Evolutionary conservation across 2,888 invertebrate genomes (phyloP), one percentile per base, ranked within the genome.

Genomic region (Idaea aversata): DNA sequence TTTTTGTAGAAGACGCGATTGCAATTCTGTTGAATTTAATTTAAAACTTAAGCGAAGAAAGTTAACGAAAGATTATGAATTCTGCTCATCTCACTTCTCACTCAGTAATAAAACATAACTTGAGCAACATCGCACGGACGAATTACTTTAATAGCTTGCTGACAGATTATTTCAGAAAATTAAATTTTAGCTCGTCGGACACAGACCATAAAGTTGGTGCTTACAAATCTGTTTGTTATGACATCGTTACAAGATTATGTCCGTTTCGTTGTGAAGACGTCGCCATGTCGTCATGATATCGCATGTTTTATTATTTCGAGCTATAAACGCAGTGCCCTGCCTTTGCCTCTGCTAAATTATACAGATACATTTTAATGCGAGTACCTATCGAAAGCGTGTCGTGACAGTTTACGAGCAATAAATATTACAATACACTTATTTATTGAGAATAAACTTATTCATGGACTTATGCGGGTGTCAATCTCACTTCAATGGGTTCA

Each of bases 181-280:
- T 93, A 91, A 93, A 92, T 92, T 92, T 92, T 84, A 90, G 91
- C 90, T 90, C 90, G 86, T 93, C 86, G 91, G 91, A 91, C 92
- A 91, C 92, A 90, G 90, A 83, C 83, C 91, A 91, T 93, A 93
- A 93, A 93, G 88, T 90, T 86, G 86, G 81, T 92, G 92, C 92
- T 93, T 92, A 92, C 92, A 92, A 93, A 93, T 92, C 92, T 93
- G 90, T 91, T 92, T 91, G 91, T 93, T 93, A 93, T 90, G 92
- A 88, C 91, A 91, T 92, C 92, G 91, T 93, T 89, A 92, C 90
- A 85, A 88, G 89, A 91, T 93, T 92, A 93, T 91, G 92, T 91
- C 92, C 91, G 84, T 88, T 87, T 81, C 86, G 86, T 83, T 79
- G 84, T 81, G 88, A 90, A 91, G 90, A 91, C 85, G 86, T 85